phyloP scores from a whole-genome alignment of 2,113 vertebrate genomes.

The Ptilorrhoa leucosticta region DNA sequence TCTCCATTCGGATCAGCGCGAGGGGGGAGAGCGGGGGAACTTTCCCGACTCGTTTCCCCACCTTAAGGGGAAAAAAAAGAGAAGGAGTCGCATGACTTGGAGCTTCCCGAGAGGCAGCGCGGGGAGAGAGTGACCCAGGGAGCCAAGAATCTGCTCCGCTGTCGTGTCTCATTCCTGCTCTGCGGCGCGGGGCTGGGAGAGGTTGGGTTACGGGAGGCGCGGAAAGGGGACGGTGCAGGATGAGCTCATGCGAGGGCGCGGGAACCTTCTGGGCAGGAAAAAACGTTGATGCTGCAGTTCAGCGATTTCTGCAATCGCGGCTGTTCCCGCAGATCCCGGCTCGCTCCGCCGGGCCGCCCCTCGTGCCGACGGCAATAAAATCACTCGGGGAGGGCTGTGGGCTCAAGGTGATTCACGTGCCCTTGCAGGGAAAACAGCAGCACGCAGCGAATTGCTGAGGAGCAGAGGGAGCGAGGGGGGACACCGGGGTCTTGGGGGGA shows the following conservation, averaged over 20 bases:
- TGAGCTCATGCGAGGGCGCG: slow-evolving; percentile 1
- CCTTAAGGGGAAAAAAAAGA: not conserved
- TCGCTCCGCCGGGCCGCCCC: not conserved
- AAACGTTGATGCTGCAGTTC: slow-evolving; percentile 6
- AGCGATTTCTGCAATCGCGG: not conserved
- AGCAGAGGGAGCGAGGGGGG: not conserved
- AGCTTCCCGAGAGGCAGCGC: not conserved
- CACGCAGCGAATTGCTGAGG: not conserved
- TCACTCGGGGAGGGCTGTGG: not conserved
- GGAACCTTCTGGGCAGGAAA: slow-evolving; percentile 8
- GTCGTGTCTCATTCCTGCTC: not conserved
- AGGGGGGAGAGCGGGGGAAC: not conserved
- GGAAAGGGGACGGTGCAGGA: not conserved
- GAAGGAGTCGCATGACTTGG: not conserved
- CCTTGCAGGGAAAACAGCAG: not conserved
- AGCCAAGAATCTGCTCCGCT: not conserved
- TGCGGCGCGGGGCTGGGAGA: not conserved
- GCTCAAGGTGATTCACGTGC: not conserved
- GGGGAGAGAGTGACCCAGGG: not conserved
- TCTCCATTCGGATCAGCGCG: not conserved
- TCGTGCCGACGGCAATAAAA: not conserved
- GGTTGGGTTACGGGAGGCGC: slow-evolving; percentile 19
- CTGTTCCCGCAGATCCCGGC: not conserved
- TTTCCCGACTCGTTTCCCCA: not conserved
- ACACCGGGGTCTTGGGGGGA: not conserved